A percentile compares a stretch with the other conserved stretches of the same genome.
Evolutionary conservation across 1,140 invertebrate species (phyloP).

Genomic region (Melipona quadrifasciata): DNA sequence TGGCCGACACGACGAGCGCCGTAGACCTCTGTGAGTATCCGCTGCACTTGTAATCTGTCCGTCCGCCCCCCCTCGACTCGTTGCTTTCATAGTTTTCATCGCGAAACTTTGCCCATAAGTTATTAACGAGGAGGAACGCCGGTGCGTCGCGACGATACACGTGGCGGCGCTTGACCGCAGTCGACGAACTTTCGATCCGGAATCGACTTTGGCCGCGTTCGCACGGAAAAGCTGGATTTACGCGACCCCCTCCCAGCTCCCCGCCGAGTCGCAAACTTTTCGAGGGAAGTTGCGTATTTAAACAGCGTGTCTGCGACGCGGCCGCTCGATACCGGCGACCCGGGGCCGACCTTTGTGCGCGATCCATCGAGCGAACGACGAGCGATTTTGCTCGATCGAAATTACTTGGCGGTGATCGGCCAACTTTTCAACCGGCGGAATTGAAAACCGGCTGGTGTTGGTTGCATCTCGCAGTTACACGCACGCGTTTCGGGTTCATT

Average conservation of each 20-base stretch:
- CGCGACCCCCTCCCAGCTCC: neutral
- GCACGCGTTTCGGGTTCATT: neutral
- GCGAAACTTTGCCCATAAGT: slow-evolving; percentile 56
- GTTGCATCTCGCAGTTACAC: too few species aligned
- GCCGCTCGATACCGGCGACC: neutral
- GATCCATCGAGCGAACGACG: slow-evolving; percentile 13
- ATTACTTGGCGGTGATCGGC: slow-evolving; percentile 31
- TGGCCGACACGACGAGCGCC: slow-evolving; percentile 69
- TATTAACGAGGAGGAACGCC: slow-evolving; percentile 50
- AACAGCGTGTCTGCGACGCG: slow-evolving; percentile 12
- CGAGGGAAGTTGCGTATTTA: slow-evolving; percentile 30
- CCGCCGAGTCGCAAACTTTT: slow-evolving; percentile 31
- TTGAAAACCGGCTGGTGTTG: neutral
- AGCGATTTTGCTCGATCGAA: slow-evolving; percentile 26
- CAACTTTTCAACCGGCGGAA: slow-evolving; percentile 3
- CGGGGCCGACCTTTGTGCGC: neutral
- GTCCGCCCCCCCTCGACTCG: too few species aligned
- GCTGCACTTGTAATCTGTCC: slow-evolving; percentile 38
- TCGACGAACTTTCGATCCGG: slow-evolving; percentile 64
- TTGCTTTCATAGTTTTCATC: slow-evolving; percentile 31
- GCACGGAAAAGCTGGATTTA: slow-evolving; percentile 22
- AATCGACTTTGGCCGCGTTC: slow-evolving; percentile 50
- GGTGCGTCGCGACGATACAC: neutral
- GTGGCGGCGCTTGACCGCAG: slow-evolving; percentile 49
- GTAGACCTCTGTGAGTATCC: slow-evolving; percentile 78